Percentiles rank a stretch among this genome's conserved stretches.
Evolutionary conservation across 2,113 vertebrate genomes (phyloP).

Genomic region (Thymallus thymallus): DNA sequence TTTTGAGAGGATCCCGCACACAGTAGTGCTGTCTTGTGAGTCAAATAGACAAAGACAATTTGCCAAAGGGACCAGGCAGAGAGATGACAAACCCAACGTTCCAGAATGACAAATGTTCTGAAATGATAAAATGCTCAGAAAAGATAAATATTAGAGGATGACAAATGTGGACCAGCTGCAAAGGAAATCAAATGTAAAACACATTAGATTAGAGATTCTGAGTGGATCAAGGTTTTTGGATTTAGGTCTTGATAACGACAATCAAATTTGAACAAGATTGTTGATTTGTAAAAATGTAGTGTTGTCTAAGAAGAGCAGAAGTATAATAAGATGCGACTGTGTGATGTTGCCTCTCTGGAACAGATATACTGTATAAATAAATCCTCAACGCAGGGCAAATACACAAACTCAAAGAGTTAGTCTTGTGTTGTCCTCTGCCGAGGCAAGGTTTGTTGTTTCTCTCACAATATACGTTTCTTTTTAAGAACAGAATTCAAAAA

Average conservation of each 20-base stretch:
- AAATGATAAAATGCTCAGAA: slow-evolving; percentile 17
- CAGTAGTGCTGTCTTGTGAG: slow-evolving; percentile 22
- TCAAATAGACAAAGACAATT: slow-evolving; percentile 29
- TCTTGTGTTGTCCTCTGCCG: neutral
- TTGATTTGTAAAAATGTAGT: too few species aligned
- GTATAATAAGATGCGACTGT: too few species aligned
- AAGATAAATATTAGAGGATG: slow-evolving; percentile 1
- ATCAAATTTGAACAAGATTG: neutral
- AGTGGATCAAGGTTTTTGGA: slow-evolving; percentile 14
- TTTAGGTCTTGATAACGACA: neutral
- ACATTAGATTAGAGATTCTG: slow-evolving; percentile 1
- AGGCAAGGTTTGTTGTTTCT: slow-evolving; percentile 2
- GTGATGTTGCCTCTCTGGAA: too few species aligned
- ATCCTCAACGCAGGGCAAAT: too few species aligned
- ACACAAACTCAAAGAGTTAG: neutral
- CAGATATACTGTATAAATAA: too few species aligned
- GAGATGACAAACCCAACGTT: slow-evolving; percentile 30
- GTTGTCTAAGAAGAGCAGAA: too few species aligned
- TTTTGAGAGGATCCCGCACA: slow-evolving; percentile 34
- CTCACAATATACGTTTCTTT: slow-evolving; percentile 19
- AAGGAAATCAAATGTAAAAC: slow-evolving; percentile 15
- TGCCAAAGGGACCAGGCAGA: slow-evolving; percentile 21
- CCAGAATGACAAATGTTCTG: slow-evolving; percentile 35
- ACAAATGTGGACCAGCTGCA: slow-evolving; percentile 19
- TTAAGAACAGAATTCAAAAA: slow-evolving; percentile 32